Percentiles rank a stretch among this genome's conserved stretches.
These are phyloP conservation scores for Caracal caracal DNA, from an alignment of 2,113 vertebrate genomes.

Conservation along the genomic window DNA sequence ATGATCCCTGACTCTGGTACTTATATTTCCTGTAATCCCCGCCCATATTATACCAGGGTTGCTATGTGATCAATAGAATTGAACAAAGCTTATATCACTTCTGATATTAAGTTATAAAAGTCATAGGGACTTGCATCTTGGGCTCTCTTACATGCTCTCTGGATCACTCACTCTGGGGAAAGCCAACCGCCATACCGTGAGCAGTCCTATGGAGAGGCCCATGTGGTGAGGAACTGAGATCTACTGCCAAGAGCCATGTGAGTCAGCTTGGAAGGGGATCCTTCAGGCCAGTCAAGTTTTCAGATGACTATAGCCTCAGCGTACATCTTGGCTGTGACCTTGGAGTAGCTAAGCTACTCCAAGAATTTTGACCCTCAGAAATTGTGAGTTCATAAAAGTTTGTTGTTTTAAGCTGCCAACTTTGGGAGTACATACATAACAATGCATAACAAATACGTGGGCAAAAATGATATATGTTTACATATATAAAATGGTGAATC, in stretches of 20 bases:
- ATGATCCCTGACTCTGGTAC: neutral
- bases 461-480: neutral
- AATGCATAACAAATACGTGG: neutral
- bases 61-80: neutral
- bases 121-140: neutral
- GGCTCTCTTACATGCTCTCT: neutral
- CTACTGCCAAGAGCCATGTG: neutral
- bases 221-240: neutral
- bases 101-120: neutral
- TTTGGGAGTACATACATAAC: neutral
- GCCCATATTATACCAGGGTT: neutral
- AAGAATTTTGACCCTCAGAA: neutral
- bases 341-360: neutral
- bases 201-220: neutral
- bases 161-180: neutral
- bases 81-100: neutral
- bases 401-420: neutral
- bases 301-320: neutral
- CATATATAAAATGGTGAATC: neutral
- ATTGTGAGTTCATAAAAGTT: neutral
- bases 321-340: neutral
- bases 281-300: neutral
- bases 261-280: neutral
- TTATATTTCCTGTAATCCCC: neutral
- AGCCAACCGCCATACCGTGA: neutral